These are phyloP conservation scores for Buteo buteo DNA, from an alignment of 2,113 vertebrate species.

Conservation along the genomic window DNA sequence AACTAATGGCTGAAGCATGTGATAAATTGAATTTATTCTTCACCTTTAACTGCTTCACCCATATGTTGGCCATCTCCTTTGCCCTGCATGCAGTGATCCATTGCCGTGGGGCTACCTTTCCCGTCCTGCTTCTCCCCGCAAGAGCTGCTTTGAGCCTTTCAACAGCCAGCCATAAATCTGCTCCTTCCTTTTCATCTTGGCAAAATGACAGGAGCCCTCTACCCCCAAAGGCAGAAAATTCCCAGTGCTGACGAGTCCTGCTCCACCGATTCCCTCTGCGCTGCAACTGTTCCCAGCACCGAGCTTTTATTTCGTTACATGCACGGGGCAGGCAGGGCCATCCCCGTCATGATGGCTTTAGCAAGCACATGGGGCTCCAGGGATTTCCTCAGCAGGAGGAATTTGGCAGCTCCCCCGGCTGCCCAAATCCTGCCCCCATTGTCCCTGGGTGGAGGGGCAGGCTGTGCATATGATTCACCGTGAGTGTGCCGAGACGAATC, in stretches of 20 bases:
- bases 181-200: background rate
- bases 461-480: accelerated
- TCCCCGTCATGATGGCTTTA: background rate
- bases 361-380: background rate
- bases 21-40: background rate
- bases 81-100: background rate
- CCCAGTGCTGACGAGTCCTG: background rate
- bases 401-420: background rate
- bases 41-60: background rate
- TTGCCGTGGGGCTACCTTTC: background rate
- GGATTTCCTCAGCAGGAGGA: background rate
- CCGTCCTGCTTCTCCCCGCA: background rate
- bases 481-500: background rate
- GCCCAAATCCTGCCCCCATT: background rate
- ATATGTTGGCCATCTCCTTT: background rate
- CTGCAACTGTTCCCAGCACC: background rate
- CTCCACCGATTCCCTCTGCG: background rate
- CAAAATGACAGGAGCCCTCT: background rate
- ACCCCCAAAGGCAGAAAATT: background rate
- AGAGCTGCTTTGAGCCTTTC: background rate
- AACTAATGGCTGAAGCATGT: background rate
- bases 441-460: background rate
- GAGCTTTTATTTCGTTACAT: background rate
- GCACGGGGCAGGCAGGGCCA: background rate
- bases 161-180: background rate